Evolutionary conservation across 2,797 vertebrate genomes (phyloP), one percentile per base, ranked within the genome.

Genomic region (Pseudochromis fuscus): DNA sequence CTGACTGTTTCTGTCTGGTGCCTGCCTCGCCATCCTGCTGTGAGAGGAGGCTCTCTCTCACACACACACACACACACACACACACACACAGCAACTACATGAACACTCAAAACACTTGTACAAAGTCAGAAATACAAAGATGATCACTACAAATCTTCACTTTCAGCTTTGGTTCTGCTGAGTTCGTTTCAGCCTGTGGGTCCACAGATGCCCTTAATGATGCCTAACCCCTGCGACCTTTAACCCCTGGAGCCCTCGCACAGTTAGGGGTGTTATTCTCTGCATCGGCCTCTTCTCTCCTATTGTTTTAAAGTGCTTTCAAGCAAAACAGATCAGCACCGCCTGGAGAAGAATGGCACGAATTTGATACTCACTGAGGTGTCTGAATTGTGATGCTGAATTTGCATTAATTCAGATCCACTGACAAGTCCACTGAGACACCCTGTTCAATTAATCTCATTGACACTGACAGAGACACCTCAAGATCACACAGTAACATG

Each of bases 141-240:
- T 53, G 23, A 5, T 53, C 33, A 6, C 31, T 33, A 51, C 50
- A 68, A 21, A 61, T 15, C 18, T 68, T n/a, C 55, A 5, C 53
- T 60, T 65, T 49, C 55, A 66, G 35, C 28, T 33, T 24, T 63
- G 30, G 6, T 64, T 57, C 52, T 66, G 16, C 57, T 51, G 15
- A 59, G 45, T 61, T 72, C 28, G 7, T 24, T 70, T 84, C 80
- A 75, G 57, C 68, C 40, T 71, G 80, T 81, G 81, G 76, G 65
- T 66, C 60, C 71, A 69, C 76, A 67, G 69, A 72, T 68, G 77
- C 64, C 75, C 87, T 59, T 76, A 77, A 81, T 83, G 85, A 84
- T 74, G 67, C 67, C 62, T 67, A 40, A 83, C 75, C 82, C 53
- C 44, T 4, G 53, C 48, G 66, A 86, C 81, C 86, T 87, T 68